Evolutionary conservation across 1,140 invertebrate species (phyloP).

Genomic region (Branchinecta lynchi): DNA sequence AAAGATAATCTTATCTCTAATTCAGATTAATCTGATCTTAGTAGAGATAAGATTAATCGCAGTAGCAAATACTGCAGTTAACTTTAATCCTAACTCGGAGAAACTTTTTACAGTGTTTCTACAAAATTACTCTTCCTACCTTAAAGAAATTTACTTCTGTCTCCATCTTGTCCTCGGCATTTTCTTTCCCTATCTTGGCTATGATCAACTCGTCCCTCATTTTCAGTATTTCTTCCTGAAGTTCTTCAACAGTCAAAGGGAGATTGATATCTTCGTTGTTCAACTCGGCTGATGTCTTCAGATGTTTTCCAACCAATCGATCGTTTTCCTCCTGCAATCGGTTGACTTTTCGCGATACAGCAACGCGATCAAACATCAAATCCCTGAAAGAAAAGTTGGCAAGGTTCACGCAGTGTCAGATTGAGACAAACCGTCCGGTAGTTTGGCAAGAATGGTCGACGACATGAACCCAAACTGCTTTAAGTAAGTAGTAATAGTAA

Average conservation of each 20-base stretch:
- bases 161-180: background rate
- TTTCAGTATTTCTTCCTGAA: background rate
- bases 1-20: too few relatives aligned
- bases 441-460: too few relatives aligned
- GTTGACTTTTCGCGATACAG: background rate
- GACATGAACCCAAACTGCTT: too few relatives aligned
- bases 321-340: background rate
- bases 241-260: background rate
- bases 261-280: background rate
- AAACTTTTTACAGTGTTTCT: too few relatives aligned
- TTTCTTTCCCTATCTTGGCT: background rate
- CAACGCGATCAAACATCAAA: background rate
- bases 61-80: too few relatives aligned
- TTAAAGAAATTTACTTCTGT: background rate
- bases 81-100: too few relatives aligned
- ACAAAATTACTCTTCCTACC: background rate
- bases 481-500: too few relatives aligned
- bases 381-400: background rate
- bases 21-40: too few relatives aligned
- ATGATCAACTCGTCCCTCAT: background rate
- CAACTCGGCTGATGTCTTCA: background rate
- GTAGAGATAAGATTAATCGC: too few relatives aligned
- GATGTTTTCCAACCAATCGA: background rate
- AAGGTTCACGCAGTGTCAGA: too few relatives aligned
- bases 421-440: too few relatives aligned